Percentiles rank a stretch among this genome's conserved stretches.
Conservation (phyloP, 2,888 invertebrate species). For the Drosophila pseudotakahashii region DNA sequence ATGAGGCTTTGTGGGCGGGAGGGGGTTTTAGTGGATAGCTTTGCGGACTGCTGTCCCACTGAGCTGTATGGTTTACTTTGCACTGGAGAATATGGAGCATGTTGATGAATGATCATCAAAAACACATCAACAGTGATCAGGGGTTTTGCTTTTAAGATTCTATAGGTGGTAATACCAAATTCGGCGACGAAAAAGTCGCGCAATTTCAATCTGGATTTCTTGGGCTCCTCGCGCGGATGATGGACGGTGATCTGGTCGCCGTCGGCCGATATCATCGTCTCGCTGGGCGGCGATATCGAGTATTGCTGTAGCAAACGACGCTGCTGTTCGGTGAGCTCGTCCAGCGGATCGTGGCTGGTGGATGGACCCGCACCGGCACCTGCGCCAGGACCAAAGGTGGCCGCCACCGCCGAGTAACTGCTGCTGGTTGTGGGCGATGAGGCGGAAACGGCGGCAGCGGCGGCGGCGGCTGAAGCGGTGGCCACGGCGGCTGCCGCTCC, state of each 20-base stretch:
- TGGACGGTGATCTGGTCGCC: constrained; percentile 85
- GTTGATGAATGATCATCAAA: constrained; percentile 18
- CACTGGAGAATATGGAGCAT: constrained; percentile 5
- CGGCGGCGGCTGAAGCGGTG: constrained; percentile 43
- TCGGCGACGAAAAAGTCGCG: constrained; percentile 94
- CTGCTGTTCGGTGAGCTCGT: constrained; percentile 81
- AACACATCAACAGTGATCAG: constrained; percentile 25
- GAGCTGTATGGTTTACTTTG: constrained; percentile 17
- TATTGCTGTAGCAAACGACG: constrained; percentile 80
- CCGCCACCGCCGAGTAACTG: constrained; percentile 8
- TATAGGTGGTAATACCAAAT: constrained; percentile 87
- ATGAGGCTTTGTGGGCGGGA: not conserved
- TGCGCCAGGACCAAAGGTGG: not conserved
- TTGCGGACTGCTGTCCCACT: not conserved
- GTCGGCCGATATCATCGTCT: constrained; percentile 83
- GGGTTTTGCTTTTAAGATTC: not conserved
- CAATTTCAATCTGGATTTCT: constrained; percentile 91
- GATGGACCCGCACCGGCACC: not conserved
- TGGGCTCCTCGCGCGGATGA: constrained; percentile 90
- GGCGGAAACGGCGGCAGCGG: constrained; percentile 29
- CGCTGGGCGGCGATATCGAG: constrained; percentile 79
- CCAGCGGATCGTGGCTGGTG: constrained; percentile 55
- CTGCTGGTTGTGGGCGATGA: constrained; percentile 32
- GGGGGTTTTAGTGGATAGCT: constrained; percentile 3
- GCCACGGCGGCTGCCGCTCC: constrained; percentile 39